These are phyloP conservation scores for Cryptocephalus moraei DNA, from an alignment of 2,888 invertebrate species.

Conservation along the genomic window DNA sequence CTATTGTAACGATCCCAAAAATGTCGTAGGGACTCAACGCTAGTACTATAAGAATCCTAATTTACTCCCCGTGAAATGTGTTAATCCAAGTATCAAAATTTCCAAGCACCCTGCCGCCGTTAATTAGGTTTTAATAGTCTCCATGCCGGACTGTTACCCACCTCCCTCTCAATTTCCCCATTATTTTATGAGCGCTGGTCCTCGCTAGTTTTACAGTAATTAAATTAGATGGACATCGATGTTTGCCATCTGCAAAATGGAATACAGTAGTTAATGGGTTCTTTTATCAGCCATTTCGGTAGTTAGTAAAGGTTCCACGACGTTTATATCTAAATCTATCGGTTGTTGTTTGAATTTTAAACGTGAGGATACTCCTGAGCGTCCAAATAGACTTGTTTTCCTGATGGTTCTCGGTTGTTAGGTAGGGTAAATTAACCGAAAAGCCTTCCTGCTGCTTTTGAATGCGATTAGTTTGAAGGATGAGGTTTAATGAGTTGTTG, in stretches of 20 bases:
- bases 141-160: not conserved
- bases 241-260: constrained; percentile 27
- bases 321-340: constrained; percentile 1
- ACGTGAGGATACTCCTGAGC: not conserved
- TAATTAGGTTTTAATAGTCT: not conserved
- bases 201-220: constrained; percentile 25
- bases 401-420: too few relatives aligned
- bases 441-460: too few relatives aligned
- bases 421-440: too few relatives aligned
- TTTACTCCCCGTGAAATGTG: too few relatives aligned
- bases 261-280: constrained; percentile 18
- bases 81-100: too few relatives aligned
- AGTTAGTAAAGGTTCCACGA: constrained; percentile 3
- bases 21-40: too few relatives aligned
- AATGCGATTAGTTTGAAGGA: too few relatives aligned
- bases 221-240: constrained; percentile 27
- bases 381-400: not conserved
- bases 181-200: constrained; percentile 25
- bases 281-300: constrained; percentile 13
- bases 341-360: not conserved
- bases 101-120: not conserved
- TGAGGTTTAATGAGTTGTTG: too few relatives aligned
- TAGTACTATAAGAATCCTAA: too few relatives aligned
- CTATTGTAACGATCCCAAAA: too few relatives aligned
- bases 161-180: constrained; percentile 24